These are phyloP conservation scores for Acrobasis suavella DNA, from an alignment of 2,888 invertebrate genomes.

Conservation along the genomic window DNA sequence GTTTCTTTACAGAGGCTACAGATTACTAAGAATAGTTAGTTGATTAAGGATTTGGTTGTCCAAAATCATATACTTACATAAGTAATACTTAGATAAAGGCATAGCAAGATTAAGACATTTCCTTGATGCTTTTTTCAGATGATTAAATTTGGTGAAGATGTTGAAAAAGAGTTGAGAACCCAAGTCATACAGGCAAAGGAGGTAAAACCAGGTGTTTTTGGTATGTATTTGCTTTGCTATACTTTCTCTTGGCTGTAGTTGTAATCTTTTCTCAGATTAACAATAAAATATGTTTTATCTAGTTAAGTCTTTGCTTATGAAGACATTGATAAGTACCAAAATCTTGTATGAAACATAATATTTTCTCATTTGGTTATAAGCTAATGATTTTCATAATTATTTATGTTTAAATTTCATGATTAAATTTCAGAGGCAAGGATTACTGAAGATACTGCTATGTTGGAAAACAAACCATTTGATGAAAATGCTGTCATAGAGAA, in stretches of 20 bases:
- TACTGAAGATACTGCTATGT: slow-evolving; percentile 81
- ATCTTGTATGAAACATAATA: too few relatives aligned
- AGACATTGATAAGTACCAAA: too few relatives aligned
- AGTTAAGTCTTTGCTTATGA: too few relatives aligned
- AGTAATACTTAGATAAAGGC: too few relatives aligned
- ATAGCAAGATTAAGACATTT: slow-evolving; percentile 4
- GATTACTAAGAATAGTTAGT: too few relatives aligned
- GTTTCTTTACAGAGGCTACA: too few relatives aligned
- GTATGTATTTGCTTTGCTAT: slow-evolving; percentile 60
- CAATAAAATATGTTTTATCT: too few relatives aligned
- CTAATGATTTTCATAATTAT: too few relatives aligned
- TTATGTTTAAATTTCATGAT: slow-evolving; percentile 29
- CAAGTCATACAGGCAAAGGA: slow-evolving; percentile 88
- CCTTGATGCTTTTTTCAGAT: slow-evolving; percentile 81
- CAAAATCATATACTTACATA: too few relatives aligned
- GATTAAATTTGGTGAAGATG: slow-evolving; percentile 85
- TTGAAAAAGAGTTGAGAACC: slow-evolving; percentile 86
- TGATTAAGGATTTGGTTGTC: too few relatives aligned
- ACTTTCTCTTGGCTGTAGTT: neutral
- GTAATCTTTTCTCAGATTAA: too few relatives aligned
- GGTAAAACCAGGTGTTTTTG: slow-evolving; percentile 85
- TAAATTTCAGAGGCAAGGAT: slow-evolving; percentile 83
- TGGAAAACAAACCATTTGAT: slow-evolving; percentile 85
- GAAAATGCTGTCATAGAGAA: slow-evolving; percentile 71
- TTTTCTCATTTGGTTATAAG: too few relatives aligned